These are phyloP conservation scores for Pseudomyrmex gracilis DNA, from an alignment of 1,140 invertebrate genomes.

Conservation along the genomic window DNA sequence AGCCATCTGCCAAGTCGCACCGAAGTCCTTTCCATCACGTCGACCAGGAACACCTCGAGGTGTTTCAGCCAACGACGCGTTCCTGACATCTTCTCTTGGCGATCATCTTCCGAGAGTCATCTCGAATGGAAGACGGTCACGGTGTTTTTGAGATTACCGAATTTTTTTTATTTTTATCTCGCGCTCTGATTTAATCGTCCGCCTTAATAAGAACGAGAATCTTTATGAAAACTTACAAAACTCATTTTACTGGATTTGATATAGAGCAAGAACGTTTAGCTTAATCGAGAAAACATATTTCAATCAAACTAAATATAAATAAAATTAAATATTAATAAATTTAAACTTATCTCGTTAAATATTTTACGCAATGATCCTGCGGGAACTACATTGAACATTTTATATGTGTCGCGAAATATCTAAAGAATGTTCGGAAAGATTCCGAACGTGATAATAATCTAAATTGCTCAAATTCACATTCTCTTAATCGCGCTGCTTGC, in stretches of 20 bases:
- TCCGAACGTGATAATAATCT: conserved; percentile 28
- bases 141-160: conserved; percentile 37
- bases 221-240: background rate
- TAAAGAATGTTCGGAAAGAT: background rate
- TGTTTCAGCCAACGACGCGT: conserved; percentile 51
- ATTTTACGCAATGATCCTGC: background rate
- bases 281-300: background rate
- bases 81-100: conserved; percentile 58
- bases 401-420: background rate
- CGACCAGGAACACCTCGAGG: conserved; percentile 70
- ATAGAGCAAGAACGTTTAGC: background rate
- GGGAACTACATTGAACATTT: background rate
- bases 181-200: conserved; percentile 38
- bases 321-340: background rate
- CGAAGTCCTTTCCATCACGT: conserved; percentile 65
- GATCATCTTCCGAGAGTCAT: conserved; percentile 31
- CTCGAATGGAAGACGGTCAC: conserved; percentile 17
- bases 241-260: background rate
- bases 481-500: background rate
- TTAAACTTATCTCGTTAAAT: background rate
- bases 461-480: conserved; percentile 8
- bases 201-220: conserved; percentile 6
- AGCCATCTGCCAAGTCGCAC: conserved; percentile 75
- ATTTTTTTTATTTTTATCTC: conserved; percentile 5
- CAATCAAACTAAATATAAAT: background rate